phyloP scores from a whole-genome alignment of 2,797 vertebrate genomes.

The Chelmon rostratus region DNA sequence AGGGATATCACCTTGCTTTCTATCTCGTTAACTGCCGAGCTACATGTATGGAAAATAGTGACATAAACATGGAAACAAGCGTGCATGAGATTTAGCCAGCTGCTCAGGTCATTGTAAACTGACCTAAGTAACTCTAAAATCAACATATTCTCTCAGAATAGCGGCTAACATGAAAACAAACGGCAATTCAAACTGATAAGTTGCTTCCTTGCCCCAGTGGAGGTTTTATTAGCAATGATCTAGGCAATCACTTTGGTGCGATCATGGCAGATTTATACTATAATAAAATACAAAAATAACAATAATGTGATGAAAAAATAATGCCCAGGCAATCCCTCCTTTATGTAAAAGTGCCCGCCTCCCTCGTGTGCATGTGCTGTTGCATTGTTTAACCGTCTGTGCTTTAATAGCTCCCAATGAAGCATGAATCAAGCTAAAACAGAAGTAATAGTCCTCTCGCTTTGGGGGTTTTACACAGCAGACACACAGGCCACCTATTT shows the following conservation, averaged over 20 bases:
- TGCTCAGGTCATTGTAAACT: not conserved
- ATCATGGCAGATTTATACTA: not conserved
- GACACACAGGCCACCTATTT: constrained; percentile 53
- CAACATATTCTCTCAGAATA: no score
- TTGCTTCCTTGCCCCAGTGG: not conserved
- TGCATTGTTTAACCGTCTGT: constrained; percentile 47
- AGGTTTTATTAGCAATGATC: not conserved
- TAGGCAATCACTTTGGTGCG: not conserved
- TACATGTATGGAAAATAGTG: not conserved
- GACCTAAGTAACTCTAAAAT: not conserved
- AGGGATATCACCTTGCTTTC: not conserved
- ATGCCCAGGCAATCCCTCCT: constrained; percentile 10
- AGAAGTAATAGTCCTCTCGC: constrained; percentile 59
- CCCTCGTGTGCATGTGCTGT: constrained; percentile 17
- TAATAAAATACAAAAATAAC: not conserved
- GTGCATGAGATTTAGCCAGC: not conserved
- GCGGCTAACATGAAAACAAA: not conserved
- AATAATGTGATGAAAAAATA: not conserved
- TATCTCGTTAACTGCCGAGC: not conserved
- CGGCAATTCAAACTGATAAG: not conserved
- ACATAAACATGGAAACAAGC: not conserved
- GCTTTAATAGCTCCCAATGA: constrained; percentile 51
- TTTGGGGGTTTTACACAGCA: constrained; percentile 34
- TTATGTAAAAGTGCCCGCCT: constrained; percentile 3
- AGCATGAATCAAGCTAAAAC: constrained; percentile 48